Conservation (phyloP, 1,140 invertebrate genomes). For the Drosophila serrata region DNA sequence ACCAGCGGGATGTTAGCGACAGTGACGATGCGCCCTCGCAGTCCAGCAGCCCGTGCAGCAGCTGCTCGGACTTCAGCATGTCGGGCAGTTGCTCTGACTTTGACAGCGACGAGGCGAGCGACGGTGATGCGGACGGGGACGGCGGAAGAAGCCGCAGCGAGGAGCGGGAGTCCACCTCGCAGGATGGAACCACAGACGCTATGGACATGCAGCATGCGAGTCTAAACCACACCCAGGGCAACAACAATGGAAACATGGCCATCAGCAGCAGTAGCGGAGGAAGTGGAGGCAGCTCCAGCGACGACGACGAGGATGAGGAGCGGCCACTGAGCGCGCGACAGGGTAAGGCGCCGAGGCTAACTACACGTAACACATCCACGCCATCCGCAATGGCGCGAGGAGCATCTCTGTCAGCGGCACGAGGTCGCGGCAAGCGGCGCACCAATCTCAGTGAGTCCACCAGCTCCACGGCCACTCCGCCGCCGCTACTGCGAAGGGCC, state of each 20-base stretch:
- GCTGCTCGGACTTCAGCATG: conserved; percentile 80
- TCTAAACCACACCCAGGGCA: conserved; percentile 51
- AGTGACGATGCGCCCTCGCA: conserved; percentile 79
- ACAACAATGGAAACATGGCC: conserved; percentile 67
- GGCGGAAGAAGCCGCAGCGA: conserved; percentile 55
- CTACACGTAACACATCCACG: conserved; percentile 67
- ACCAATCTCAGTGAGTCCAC: conserved; percentile 71
- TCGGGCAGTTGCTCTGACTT: conserved; percentile 81
- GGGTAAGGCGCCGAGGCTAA: conserved; percentile 44
- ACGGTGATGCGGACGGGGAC: conserved; percentile 71
- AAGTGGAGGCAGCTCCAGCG: conserved; percentile 64
- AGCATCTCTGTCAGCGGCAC: conserved; percentile 18
- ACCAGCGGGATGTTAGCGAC: conserved; percentile 75
- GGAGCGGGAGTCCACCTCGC: conserved; percentile 62
- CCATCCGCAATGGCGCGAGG: conserved; percentile 36
- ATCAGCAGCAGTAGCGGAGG: conserved; percentile 66
- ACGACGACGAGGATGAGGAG: conserved; percentile 46
- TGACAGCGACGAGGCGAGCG: conserved; percentile 79
- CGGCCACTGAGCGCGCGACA: conserved; percentile 15
- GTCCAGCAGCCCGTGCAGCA: conserved; percentile 83
- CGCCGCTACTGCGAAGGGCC: conserved; percentile 52
- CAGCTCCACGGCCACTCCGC: conserved; percentile 68
- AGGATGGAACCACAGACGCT: conserved; percentile 71
- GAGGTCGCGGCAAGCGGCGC: conserved; percentile 72
- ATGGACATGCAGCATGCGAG: conserved; percentile 66